Percentiles rank a stretch among this genome's conserved stretches.
Evolutionary conservation across 2,797 vertebrate genomes (phyloP).

Genomic region (Acomys russatus): DNA sequence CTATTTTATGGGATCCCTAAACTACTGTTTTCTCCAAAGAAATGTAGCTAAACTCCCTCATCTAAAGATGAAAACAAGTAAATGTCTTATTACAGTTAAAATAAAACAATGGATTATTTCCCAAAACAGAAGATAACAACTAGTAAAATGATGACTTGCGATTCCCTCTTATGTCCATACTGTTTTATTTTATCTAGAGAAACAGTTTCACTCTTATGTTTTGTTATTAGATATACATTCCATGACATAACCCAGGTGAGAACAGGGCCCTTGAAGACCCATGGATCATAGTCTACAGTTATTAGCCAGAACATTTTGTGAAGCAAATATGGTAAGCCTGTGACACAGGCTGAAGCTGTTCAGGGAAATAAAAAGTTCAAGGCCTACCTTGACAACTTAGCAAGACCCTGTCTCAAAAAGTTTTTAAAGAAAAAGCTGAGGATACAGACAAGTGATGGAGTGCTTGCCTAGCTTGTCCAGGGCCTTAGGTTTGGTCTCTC

Average conservation of each 20-base stretch:
- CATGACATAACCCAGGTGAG: neutral
- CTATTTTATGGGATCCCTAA: neutral
- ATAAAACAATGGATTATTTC: constrained; percentile 1
- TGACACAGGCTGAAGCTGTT: neutral
- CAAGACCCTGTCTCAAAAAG: neutral
- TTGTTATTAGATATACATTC: constrained; percentile 12
- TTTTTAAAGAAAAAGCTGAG: neutral
- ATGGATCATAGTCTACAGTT: neutral
- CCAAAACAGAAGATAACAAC: neutral
- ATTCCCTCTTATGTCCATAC: neutral
- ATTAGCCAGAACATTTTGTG: neutral
- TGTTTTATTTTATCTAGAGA: neutral
- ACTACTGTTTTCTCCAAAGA: neutral
- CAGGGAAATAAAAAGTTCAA: neutral
- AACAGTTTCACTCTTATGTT: neutral
- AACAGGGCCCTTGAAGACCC: neutral
- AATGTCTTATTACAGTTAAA: constrained; percentile 54
- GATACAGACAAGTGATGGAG: neutral
- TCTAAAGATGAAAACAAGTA: constrained; percentile 22
- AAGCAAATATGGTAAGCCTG: neutral
- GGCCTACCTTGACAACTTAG: neutral
- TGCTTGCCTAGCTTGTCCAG: neutral
- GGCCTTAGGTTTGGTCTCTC: neutral
- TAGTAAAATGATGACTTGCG: neutral
- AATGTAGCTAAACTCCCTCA: neutral